Percentiles rank a stretch among this genome's conserved stretches.
phyloP scores from a whole-genome alignment of 2,113 vertebrate genomes.

The Syngnathus scovelli region DNA sequence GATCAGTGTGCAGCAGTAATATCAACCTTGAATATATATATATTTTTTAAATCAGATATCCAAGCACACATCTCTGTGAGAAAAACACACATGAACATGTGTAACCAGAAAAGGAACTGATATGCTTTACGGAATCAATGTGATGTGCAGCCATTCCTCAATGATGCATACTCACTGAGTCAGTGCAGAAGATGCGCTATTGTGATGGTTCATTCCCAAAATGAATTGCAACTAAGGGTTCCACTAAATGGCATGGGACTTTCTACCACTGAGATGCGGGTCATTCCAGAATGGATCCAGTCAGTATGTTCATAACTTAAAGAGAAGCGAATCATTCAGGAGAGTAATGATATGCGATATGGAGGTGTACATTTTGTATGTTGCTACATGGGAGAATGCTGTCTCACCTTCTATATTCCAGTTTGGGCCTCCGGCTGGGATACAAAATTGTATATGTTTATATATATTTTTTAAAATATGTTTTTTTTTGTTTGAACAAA shows the following conservation, averaged over 20 bases:
- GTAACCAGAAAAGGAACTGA: constrained; percentile 65
- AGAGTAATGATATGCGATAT: constrained; percentile 65
- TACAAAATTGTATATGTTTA: constrained; percentile 67
- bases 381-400: constrained; percentile 63
- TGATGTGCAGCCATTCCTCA: constrained; percentile 49
- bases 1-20: constrained; percentile 7
- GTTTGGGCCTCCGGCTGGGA: constrained; percentile 76
- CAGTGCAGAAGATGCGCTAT: constrained; percentile 29
- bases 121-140: constrained; percentile 53
- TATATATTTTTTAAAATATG: constrained; percentile 18
- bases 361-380: constrained; percentile 62
- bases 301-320: constrained; percentile 50
- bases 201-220: constrained; percentile 51
- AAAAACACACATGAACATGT: constrained; percentile 46
- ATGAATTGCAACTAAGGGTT: constrained; percentile 50
- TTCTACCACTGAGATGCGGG: constrained; percentile 42
- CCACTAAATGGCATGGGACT: constrained; percentile 52
- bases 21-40: constrained; percentile 12
- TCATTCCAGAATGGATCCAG: constrained; percentile 61
- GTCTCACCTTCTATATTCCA: constrained; percentile 81
- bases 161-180: constrained; percentile 37
- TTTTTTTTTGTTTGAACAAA: constrained; percentile 24
- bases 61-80: not conserved
- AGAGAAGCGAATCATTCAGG: constrained; percentile 60
- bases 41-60: no score